phyloP scores from a whole-genome alignment of 2,888 invertebrate species.

The Rhopalosiphum nymphaeae region DNA sequence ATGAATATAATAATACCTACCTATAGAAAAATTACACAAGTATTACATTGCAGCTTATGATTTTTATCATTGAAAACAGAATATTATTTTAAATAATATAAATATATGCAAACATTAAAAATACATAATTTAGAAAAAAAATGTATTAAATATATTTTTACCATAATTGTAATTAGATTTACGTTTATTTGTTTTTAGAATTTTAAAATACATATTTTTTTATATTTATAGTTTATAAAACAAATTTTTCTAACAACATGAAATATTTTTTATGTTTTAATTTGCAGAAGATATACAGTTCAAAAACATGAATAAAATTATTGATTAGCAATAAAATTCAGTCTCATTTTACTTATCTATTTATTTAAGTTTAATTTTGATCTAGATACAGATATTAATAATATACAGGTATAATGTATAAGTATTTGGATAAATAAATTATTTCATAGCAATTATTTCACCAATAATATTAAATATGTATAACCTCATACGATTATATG shows the following conservation, averaged over 20 bases:
- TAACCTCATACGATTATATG: not conserved
- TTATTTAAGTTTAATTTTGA: not conserved
- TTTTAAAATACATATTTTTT: not conserved
- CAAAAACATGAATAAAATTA: not conserved
- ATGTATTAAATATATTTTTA: no score
- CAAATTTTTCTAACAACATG: not conserved
- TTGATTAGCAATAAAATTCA: not conserved
- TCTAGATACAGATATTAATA: not conserved
- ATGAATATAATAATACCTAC: no score
- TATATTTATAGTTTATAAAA: not conserved
- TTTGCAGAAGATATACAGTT: not conserved
- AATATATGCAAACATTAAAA: no score
- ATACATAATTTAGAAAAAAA: no score
- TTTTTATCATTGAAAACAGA: no score
- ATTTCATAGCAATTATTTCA: not conserved
- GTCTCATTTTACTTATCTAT: not conserved
- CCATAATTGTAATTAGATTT: no score
- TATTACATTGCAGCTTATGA: no score
- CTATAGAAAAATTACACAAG: no score
- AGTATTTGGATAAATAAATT: not conserved
- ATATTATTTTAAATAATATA: no score
- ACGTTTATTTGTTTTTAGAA: no score
- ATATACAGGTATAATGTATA: not conserved
- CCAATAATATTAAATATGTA: not conserved
- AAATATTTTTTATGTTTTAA: not conserved